A percentile compares a stretch with the other conserved stretches of the same genome.
Conservation (phyloP, 2,113 vertebrate genomes). For the Peromyscus leucopus region DNA sequence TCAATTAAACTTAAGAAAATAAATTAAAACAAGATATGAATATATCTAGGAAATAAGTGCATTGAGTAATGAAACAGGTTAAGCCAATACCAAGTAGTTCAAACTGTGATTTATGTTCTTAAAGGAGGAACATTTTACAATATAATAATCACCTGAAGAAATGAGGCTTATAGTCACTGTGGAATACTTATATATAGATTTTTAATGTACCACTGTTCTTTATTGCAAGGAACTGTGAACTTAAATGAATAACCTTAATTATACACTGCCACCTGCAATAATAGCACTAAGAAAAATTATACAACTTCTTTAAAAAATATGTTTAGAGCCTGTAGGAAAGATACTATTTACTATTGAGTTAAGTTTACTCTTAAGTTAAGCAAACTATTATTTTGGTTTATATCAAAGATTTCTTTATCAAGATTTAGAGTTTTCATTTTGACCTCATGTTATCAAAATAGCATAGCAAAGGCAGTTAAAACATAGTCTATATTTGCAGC, state of each 20-base stretch:
- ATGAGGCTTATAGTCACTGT: neutral
- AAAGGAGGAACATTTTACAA: neutral
- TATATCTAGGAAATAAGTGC: neutral
- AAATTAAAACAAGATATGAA: neutral
- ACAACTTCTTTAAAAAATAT: conserved; percentile 12
- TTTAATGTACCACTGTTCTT: neutral
- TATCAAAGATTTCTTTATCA: neutral
- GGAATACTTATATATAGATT: conserved; percentile 47
- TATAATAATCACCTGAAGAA: conserved; percentile 57
- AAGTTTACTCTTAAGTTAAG: neutral
- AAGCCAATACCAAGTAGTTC: neutral
- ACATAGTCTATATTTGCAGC: neutral
- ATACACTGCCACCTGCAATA: conserved; percentile 24
- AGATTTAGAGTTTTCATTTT: neutral
- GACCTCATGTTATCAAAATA: neutral
- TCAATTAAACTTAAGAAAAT: conserved; percentile 14
- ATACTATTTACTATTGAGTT: neutral
- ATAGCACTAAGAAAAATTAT: conserved; percentile 28
- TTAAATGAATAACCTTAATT: conserved; percentile 59
- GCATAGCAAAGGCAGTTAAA: neutral
- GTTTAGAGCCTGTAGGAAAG: neutral
- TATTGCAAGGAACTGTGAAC: neutral
- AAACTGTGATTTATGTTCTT: neutral
- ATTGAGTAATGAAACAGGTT: neutral
- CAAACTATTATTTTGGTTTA: neutral